A percentile compares a stretch with the other conserved stretches of the same genome.
These are phyloP conservation scores for Drosophila acutilabella DNA, from an alignment of 2,888 invertebrate genomes.

Conservation along the genomic window DNA sequence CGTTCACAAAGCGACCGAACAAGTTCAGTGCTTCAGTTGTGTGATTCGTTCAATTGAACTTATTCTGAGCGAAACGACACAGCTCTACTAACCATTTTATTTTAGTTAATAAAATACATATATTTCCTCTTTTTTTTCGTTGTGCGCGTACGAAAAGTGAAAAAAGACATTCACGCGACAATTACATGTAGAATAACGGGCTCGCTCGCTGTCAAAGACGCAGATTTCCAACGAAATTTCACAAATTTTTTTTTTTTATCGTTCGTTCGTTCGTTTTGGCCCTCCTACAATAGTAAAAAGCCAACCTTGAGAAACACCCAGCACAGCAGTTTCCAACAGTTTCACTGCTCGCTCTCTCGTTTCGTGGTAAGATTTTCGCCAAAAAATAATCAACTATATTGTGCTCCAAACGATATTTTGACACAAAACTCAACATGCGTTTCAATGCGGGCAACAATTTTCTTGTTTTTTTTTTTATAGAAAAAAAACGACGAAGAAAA, in stretches of 20 bases:
- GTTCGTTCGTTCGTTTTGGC: constrained; percentile 53
- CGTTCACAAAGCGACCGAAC: neutral
- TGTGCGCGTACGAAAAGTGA: constrained; percentile 60
- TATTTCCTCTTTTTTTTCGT: constrained; percentile 72
- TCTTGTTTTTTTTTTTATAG: constrained; percentile 48
- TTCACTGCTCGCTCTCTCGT: constrained; percentile 50
- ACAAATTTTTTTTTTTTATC: constrained; percentile 57
- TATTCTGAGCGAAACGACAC: constrained; percentile 17
- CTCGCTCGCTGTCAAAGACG: constrained; percentile 36
- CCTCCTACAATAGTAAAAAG: constrained; percentile 68
- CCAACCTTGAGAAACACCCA: constrained; percentile 80
- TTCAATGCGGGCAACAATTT: constrained; percentile 38
- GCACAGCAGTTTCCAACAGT: constrained; percentile 70
- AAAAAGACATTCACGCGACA: constrained; percentile 42
- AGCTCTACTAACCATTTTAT: constrained; percentile 74
- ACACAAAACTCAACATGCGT: constrained; percentile 25
- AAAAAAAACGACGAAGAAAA: constrained; percentile 28
- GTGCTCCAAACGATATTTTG: constrained; percentile 15
- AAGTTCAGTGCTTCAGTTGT: constrained; percentile 3
- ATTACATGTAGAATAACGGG: constrained; percentile 42
- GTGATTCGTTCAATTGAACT: constrained; percentile 17
- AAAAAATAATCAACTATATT: constrained; percentile 17
- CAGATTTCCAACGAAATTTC: constrained; percentile 62
- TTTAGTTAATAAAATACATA: constrained; percentile 78
- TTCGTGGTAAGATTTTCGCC: constrained; percentile 66